These are phyloP conservation scores for Latrodectus hesperus DNA, from an alignment of 2,888 invertebrate species.

Conservation along the genomic window DNA sequence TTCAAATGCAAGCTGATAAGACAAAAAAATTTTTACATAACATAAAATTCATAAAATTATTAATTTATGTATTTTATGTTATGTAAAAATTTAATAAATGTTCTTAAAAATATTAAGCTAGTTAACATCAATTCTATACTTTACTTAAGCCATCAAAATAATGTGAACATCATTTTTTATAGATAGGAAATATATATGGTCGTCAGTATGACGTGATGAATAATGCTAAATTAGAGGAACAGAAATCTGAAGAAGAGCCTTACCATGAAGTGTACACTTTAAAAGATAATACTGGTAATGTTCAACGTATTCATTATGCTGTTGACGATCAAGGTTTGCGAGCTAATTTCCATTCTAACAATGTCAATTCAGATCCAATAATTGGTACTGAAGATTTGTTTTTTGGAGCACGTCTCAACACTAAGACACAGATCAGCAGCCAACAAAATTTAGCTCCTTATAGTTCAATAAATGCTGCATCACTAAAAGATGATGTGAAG, in stretches of 20 bases:
- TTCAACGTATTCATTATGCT: slow-evolving; percentile 38
- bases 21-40: no score
- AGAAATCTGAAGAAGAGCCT: not conserved
- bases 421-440: not conserved
- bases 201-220: no score
- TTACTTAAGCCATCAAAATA: no score
- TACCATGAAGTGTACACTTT: slow-evolving; percentile 46
- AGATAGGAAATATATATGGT: no score
- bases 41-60: no score
- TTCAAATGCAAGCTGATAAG: no score
- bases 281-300: slow-evolving; percentile 14
- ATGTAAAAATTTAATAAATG: no score
- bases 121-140: no score
- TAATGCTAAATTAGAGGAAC: no score
- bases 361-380: not conserved
- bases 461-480: not conserved
- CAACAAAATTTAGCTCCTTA: not conserved
- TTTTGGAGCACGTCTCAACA: slow-evolving; percentile 18
- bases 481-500: not conserved
- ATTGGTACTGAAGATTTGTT: not conserved
- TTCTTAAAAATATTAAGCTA: no score
- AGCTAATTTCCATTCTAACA: slow-evolving; percentile 40
- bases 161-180: no score
- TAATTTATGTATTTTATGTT: no score
- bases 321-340: slow-evolving; percentile 33